phyloP scores from a whole-genome alignment of 2,113 vertebrate species.

The Merops nubicus region DNA sequence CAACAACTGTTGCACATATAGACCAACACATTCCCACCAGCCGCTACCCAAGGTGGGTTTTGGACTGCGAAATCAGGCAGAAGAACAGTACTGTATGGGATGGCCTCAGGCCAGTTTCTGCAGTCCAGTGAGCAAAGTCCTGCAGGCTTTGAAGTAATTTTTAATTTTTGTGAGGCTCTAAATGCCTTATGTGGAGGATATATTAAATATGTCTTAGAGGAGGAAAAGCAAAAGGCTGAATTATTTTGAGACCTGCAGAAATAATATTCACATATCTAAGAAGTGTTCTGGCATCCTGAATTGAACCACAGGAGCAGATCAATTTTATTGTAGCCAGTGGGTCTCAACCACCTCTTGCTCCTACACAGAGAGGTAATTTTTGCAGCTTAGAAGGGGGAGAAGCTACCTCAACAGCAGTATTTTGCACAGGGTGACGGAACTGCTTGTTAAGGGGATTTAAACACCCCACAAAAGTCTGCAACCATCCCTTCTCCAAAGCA shows the following conservation, averaged over 20 bases:
- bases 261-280: background rate
- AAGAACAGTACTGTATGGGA: background rate
- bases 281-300: background rate
- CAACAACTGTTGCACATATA: background rate
- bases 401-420: background rate
- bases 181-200: background rate
- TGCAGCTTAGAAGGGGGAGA: background rate
- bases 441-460: background rate
- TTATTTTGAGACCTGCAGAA: background rate
- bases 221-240: background rate
- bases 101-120: background rate
- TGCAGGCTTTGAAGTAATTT: background rate
- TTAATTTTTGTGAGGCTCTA: slow-evolving; percentile 8
- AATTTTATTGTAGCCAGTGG: background rate
- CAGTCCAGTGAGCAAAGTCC: background rate
- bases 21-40: background rate
- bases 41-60: background rate
- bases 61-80: background rate
- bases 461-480: background rate
- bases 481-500: background rate
- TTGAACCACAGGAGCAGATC: background rate
- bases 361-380: background rate
- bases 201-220: background rate
- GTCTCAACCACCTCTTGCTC: background rate
- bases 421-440: background rate